phyloP scores from a whole-genome alignment of 1,140 invertebrate species.

The Anastrepha obliqua region DNA sequence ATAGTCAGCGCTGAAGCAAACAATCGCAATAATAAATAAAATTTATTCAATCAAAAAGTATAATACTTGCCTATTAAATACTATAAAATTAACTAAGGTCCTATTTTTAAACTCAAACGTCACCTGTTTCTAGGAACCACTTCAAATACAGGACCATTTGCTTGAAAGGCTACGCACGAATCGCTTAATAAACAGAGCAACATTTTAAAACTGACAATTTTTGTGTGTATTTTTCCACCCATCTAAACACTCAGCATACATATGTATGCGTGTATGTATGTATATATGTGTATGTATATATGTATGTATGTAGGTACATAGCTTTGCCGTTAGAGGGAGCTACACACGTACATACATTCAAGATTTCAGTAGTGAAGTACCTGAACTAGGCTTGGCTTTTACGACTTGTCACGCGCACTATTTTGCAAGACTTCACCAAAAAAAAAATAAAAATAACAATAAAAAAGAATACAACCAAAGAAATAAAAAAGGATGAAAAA shows the following conservation, averaged over 20 bases:
- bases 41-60: too few relatives aligned
- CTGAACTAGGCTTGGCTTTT: conserved; percentile 7
- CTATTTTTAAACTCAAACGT: too few relatives aligned
- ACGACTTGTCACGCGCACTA: conserved; percentile 9
- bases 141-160: neutral
- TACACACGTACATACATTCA: neutral
- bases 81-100: too few relatives aligned
- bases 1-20: too few relatives aligned
- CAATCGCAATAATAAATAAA: too few relatives aligned
- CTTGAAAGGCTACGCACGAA: neutral
- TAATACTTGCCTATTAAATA: too few relatives aligned
- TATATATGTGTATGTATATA: neutral
- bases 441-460: neutral
- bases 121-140: neutral
- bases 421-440: conserved; percentile 36
- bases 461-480: neutral
- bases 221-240: neutral
- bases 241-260: too few relatives aligned
- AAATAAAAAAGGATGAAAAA: neutral
- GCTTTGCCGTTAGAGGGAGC: neutral
- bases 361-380: neutral
- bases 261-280: neutral
- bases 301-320: neutral
- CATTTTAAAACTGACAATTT: neutral
- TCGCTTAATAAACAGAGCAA: neutral